phyloP scores from a whole-genome alignment of 2,888 invertebrate species.

The Zelleria hepariella region DNA sequence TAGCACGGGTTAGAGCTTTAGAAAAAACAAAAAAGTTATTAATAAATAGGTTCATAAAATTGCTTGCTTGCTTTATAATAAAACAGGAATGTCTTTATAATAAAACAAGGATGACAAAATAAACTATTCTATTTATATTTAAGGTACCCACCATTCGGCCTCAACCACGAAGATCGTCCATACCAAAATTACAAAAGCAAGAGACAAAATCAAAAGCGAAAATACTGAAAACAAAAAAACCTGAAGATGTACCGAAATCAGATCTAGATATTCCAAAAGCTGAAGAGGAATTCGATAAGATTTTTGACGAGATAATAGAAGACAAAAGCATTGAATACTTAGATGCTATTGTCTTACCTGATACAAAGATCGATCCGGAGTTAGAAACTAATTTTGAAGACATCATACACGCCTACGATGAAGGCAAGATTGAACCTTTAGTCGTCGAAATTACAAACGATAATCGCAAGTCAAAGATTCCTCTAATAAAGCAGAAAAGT shows the following conservation, averaged over 20 bases:
- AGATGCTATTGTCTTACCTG: not conserved
- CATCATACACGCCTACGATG: constrained; percentile 54
- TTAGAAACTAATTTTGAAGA: constrained; percentile 37
- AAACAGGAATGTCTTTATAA: no score
- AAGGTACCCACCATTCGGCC: not conserved
- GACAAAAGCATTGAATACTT: constrained; percentile 2
- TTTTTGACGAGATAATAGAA: constrained; percentile 46
- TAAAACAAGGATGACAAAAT: no score
- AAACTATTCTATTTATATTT: no score
- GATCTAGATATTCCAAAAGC: constrained; percentile 13
- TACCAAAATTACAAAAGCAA: not conserved
- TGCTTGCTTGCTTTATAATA: no score
- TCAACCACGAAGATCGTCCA: not conserved
- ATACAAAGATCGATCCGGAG: not conserved
- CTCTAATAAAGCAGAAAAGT: constrained; percentile 37
- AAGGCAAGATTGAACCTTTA: constrained; percentile 27
- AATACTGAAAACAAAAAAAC: not conserved
- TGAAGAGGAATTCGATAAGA: constrained; percentile 55
- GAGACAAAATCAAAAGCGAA: not conserved
- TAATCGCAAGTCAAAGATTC: constrained; percentile 42
- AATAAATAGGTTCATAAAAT: no score
- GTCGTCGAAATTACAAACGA: constrained; percentile 12
- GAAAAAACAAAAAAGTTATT: no score
- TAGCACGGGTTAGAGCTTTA: no score
- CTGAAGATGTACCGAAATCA: not conserved